Conservation (phyloP, 2,113 vertebrate species). For the Lasiurus cinereus region DNA sequence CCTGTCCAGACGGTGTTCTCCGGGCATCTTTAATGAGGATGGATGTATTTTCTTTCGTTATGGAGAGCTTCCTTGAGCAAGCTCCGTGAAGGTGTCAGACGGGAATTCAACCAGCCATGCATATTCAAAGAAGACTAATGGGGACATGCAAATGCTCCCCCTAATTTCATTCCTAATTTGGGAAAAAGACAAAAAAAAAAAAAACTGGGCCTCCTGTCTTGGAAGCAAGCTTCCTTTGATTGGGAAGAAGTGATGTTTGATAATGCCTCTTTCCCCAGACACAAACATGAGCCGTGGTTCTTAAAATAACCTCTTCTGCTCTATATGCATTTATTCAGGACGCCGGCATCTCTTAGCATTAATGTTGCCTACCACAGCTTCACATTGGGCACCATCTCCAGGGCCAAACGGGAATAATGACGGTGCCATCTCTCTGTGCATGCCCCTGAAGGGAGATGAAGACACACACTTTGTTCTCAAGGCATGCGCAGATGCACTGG, state of each 20-base stretch:
- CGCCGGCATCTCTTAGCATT: background rate
- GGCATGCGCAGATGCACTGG: background rate
- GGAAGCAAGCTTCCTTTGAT: slow-evolving; percentile 56
- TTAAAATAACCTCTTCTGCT: slow-evolving; percentile 44
- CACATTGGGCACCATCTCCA: background rate
- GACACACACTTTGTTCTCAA: background rate
- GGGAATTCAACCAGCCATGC: slow-evolving; percentile 79
- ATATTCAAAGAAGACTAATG: slow-evolving; percentile 76
- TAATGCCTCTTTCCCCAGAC: slow-evolving; percentile 48
- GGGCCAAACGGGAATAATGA: background rate
- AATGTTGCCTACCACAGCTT: background rate
- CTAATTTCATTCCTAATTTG: slow-evolving; percentile 72
- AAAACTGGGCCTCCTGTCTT: background rate
- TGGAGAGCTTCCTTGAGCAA: slow-evolving; percentile 81
- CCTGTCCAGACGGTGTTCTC: slow-evolving; percentile 62
- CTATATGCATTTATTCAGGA: background rate
- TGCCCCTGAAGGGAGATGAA: background rate
- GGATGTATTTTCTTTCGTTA: slow-evolving; percentile 82
- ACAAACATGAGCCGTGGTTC: slow-evolving; percentile 51
- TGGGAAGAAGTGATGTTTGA: slow-evolving; percentile 57
- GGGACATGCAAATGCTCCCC: slow-evolving; percentile 70
- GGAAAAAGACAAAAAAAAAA: background rate
- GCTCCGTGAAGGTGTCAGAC: slow-evolving; percentile 83
- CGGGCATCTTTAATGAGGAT: slow-evolving; percentile 84
- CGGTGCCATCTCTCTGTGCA: too few species aligned